These are phyloP conservation scores for Syncerus caffer DNA, from an alignment of 2,797 vertebrate genomes.

Conservation along the genomic window DNA sequence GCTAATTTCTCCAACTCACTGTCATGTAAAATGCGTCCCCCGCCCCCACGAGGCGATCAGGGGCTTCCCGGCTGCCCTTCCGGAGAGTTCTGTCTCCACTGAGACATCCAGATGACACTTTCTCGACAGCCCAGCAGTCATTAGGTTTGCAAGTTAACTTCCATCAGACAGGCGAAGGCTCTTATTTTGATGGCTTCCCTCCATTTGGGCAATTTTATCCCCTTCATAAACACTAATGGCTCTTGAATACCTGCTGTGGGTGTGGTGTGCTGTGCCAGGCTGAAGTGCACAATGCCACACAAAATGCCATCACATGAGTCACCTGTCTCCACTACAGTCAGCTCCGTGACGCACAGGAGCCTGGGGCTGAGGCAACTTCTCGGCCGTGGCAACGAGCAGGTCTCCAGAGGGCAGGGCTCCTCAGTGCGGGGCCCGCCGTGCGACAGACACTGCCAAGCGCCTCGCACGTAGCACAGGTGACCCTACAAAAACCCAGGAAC, in stretches of 20 bases:
- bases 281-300: not conserved
- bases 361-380: not conserved
- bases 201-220: not conserved
- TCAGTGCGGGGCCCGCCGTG: accelerated
- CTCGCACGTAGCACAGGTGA: accelerated
- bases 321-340: not conserved
- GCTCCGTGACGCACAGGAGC: not conserved
- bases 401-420: not conserved
- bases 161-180: not conserved
- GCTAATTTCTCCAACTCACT: not conserved
- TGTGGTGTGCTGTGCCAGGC: not conserved
- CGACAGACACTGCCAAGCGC: not conserved
- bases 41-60: not conserved
- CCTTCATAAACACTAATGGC: conserved; percentile 34
- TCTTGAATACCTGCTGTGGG: not conserved
- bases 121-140: conserved; percentile 8
- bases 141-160: conserved; percentile 37
- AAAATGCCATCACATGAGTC: not conserved
- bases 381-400: not conserved
- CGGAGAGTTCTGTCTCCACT: conserved; percentile 15
- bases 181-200: conserved; percentile 12
- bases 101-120: conserved; percentile 47
- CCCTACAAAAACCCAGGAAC: not conserved
- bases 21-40: not conserved
- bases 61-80: conserved; percentile 51